Evolutionary conservation across 1,140 invertebrate genomes (phyloP).

Genomic region (Brevipalpus yothersi): DNA sequence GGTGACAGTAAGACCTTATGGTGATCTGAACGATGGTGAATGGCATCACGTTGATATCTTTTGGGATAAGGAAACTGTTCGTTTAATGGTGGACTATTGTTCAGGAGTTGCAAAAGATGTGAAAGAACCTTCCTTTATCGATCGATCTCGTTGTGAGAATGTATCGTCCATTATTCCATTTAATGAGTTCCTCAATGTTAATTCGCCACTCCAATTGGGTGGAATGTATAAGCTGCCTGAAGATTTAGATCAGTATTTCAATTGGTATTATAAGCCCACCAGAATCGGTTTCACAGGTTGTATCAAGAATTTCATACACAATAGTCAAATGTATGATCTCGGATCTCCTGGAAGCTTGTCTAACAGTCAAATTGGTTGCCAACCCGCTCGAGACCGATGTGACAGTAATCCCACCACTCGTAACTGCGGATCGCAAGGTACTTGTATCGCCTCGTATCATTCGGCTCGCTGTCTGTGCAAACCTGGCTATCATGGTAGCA

Average conservation of each 20-base stretch:
- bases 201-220: slow-evolving; percentile 75
- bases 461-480: slow-evolving; percentile 71
- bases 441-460: slow-evolving; percentile 63
- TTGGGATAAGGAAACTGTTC: slow-evolving; percentile 62
- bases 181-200: slow-evolving; percentile 88
- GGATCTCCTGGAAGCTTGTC: slow-evolving; percentile 13
- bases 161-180: slow-evolving; percentile 67
- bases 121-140: slow-evolving; percentile 42
- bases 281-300: slow-evolving; percentile 77
- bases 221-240: slow-evolving; percentile 41
- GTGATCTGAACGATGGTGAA: slow-evolving; percentile 65
- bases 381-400: slow-evolving; percentile 13
- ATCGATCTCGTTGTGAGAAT: slow-evolving; percentile 63
- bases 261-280: slow-evolving; percentile 20
- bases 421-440: slow-evolving; percentile 34
- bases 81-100: slow-evolving; percentile 76
- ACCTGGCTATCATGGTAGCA: slow-evolving; percentile 66
- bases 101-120: slow-evolving; percentile 62
- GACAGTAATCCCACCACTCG: slow-evolving; percentile 10
- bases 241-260: slow-evolving; percentile 36
- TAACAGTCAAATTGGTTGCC: slow-evolving; percentile 13
- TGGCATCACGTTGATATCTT: slow-evolving; percentile 91
- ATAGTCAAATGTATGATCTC: slow-evolving; percentile 41
- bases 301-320: slow-evolving; percentile 79
- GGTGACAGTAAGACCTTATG: slow-evolving; percentile 59